Evolutionary conservation across 1,140 invertebrate species (phyloP).

Genomic region (Zaprionus tsacasi): DNA sequence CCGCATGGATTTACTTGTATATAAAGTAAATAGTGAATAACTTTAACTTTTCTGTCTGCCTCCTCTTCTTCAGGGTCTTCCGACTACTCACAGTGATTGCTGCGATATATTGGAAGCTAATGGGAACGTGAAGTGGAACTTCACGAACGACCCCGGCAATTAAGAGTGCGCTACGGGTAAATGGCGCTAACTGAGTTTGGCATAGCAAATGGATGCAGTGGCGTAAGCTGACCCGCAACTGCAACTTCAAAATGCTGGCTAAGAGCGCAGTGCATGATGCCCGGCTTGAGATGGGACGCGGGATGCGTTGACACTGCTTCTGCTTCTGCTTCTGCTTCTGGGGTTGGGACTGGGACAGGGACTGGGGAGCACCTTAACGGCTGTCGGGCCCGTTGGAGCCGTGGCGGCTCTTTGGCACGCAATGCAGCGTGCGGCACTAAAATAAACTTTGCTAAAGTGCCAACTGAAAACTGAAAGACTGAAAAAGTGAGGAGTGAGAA

Average conservation of each 20-base stretch:
- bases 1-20: neutral
- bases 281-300: constrained; percentile 18
- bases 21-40: neutral
- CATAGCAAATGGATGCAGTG: constrained; percentile 40
- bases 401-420: constrained; percentile 55
- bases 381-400: neutral
- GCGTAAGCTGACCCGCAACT: constrained; percentile 48
- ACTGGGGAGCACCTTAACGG: constrained; percentile 21
- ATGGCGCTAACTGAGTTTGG: constrained; percentile 41
- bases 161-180: constrained; percentile 22
- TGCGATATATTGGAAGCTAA: neutral
- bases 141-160: constrained; percentile 35
- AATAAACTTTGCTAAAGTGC: constrained; percentile 66
- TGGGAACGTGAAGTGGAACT: constrained; percentile 27
- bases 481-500: constrained; percentile 23
- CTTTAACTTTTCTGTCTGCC: neutral
- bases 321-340: neutral
- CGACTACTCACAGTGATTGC: neutral
- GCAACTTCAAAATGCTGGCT: constrained; percentile 42
- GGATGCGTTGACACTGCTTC: constrained; percentile 47
- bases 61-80: neutral
- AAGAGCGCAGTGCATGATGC: constrained; percentile 42
- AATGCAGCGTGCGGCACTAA: constrained; percentile 58
- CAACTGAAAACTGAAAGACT: constrained; percentile 33
- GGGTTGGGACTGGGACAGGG: neutral